phyloP scores from a whole-genome alignment of 2,113 vertebrate genomes.

The Thunnus maccoyii region DNA sequence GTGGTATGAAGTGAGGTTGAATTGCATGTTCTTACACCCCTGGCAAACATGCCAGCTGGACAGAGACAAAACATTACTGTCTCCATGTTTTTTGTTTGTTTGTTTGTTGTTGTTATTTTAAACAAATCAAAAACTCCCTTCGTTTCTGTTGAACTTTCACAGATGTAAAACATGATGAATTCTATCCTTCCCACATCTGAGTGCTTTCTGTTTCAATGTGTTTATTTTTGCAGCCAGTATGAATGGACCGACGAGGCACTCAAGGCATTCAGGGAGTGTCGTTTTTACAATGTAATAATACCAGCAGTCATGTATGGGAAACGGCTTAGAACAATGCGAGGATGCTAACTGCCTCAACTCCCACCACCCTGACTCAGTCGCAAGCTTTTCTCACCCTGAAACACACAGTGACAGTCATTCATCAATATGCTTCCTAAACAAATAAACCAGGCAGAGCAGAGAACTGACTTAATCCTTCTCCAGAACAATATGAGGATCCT shows the following conservation, averaged over 20 bases:
- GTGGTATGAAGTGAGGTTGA: not conserved
- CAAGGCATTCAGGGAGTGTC: constrained; percentile 21
- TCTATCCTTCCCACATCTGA: not conserved
- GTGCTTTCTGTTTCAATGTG: constrained; percentile 8
- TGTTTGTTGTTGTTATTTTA: no score
- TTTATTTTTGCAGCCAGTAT: constrained; percentile 62
- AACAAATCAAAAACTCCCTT: not conserved
- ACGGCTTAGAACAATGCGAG: constrained; percentile 61
- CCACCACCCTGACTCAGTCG: constrained; percentile 2
- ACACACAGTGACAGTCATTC: constrained; percentile 16
- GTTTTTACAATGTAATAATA: constrained; percentile 42
- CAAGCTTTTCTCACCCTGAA: not conserved
- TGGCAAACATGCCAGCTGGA: not conserved
- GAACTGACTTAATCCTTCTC: not conserved
- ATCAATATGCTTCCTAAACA: constrained; percentile 24
- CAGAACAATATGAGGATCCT: not conserved
- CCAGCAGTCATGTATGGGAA: constrained; percentile 28
- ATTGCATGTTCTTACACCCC: not conserved
- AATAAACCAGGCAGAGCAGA: constrained; percentile 13
- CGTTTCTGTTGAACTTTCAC: constrained; percentile 9
- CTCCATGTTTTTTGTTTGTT: not conserved
- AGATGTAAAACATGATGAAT: constrained; percentile 21
- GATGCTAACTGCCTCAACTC: constrained; percentile 41
- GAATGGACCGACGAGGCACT: constrained; percentile 30
- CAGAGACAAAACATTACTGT: not conserved